phyloP scores from a whole-genome alignment of 2,113 vertebrate genomes.

The Thymallus thymallus region DNA sequence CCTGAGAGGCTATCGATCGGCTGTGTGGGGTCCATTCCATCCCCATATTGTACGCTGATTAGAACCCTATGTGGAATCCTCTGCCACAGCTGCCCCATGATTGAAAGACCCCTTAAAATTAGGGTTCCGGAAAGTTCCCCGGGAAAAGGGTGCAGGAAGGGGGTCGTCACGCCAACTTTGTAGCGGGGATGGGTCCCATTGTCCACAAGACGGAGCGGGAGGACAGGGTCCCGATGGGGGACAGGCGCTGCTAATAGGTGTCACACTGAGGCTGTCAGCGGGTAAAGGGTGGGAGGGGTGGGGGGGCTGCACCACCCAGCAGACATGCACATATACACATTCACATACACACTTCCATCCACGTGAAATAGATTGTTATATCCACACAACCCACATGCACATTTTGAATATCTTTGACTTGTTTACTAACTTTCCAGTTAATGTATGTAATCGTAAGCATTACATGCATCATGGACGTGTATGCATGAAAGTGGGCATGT shows the following conservation, averaged over 20 bases:
- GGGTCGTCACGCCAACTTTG: slow-evolving; percentile 78
- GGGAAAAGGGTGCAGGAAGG: slow-evolving; percentile 40
- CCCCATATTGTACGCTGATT: slow-evolving; percentile 35
- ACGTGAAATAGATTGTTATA: neutral
- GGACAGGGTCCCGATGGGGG: slow-evolving; percentile 55
- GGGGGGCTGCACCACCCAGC: slow-evolving; percentile 43
- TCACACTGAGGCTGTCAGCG: slow-evolving; percentile 72
- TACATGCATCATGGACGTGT: no score
- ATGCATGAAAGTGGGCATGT: no score
- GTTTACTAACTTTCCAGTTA: no score
- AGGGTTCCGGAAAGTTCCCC: slow-evolving; percentile 45
- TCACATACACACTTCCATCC: neutral
- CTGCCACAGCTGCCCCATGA: slow-evolving; percentile 69
- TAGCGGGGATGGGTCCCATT: slow-evolving; percentile 58
- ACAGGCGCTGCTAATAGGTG: slow-evolving; percentile 68
- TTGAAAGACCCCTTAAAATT: slow-evolving; percentile 63
- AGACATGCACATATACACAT: slow-evolving; percentile 53
- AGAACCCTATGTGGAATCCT: slow-evolving; percentile 34
- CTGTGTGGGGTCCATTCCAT: neutral
- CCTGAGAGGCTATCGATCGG: slow-evolving; percentile 37
- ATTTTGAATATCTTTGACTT: no score
- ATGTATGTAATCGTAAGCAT: no score
- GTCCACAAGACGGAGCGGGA: slow-evolving; percentile 57
- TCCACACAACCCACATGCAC: neutral
- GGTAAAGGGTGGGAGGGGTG: slow-evolving; percentile 53